Percentiles rank a stretch among this genome's conserved stretches.
Conservation (phyloP, 2,888 invertebrate species). For the Hypolimnas misippus region DNA sequence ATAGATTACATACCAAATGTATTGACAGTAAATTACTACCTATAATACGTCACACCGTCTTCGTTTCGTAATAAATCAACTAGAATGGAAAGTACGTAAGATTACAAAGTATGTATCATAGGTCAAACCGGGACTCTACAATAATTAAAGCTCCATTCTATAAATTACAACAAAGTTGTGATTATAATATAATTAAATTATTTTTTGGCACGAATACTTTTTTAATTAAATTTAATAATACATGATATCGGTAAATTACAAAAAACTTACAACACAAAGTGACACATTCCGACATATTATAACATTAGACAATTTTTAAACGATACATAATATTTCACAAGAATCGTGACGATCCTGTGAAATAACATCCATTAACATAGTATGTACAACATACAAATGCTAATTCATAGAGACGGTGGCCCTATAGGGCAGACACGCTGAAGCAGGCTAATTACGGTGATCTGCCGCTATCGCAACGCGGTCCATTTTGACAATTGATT, state of each 20-base stretch:
- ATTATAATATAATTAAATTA: conserved; percentile 31
- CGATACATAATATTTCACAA: conserved; percentile 3
- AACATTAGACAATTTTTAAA: conserved; percentile 13
- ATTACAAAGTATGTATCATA: conserved; percentile 40
- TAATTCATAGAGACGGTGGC: conserved; percentile 46
- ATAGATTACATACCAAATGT: conserved; percentile 59
- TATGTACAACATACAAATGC: conserved; percentile 51
- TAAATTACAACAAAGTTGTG: conserved; percentile 34
- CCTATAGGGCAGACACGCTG: conserved; percentile 44
- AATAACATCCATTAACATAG: conserved; percentile 35
- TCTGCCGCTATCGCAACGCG: too few relatives aligned
- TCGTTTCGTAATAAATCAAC: conserved; percentile 37
- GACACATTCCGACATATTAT: conserved; percentile 8
- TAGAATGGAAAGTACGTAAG: conserved; percentile 49
- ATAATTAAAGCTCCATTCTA: conserved; percentile 81
- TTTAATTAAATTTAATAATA: conserved; percentile 46
- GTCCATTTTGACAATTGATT: too few relatives aligned
- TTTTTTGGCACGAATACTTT: conserved; percentile 60
- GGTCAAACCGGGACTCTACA: conserved; percentile 71
- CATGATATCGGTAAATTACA: conserved; percentile 30
- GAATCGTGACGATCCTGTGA: conserved; percentile 32
- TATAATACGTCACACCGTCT: conserved; percentile 55
- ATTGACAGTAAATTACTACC: conserved; percentile 54
- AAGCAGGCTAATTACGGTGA: too few relatives aligned
- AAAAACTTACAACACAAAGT: conserved; percentile 26